phyloP scores from a whole-genome alignment of 2,113 vertebrate species.

The Nipponia nippon region DNA sequence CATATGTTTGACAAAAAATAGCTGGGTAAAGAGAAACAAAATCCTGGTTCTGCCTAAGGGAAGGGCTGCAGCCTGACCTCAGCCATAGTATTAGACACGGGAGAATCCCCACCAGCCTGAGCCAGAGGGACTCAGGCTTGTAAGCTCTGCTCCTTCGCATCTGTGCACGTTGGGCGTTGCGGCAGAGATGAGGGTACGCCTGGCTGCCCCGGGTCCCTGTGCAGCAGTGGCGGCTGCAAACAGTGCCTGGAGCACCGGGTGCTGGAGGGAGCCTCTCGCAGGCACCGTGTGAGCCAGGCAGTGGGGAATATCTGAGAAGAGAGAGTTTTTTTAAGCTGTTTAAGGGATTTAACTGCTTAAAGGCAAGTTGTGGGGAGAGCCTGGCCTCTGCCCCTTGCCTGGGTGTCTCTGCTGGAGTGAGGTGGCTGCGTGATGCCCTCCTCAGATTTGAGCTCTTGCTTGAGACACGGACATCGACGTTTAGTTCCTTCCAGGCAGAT shows the following conservation, averaged over 20 bases:
- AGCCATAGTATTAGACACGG: not conserved
- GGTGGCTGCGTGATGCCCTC: not conserved
- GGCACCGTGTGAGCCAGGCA: accelerated
- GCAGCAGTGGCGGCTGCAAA: not conserved
- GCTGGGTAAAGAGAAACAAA: constrained; percentile 5
- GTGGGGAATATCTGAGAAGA: not conserved
- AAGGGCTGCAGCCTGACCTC: not conserved
- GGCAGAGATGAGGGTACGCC: not conserved
- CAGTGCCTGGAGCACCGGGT: not conserved
- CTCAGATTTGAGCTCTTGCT: not conserved
- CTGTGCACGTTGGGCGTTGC: accelerated
- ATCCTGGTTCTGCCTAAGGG: not conserved
- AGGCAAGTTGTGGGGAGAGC: not conserved
- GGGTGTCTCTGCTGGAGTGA: not conserved
- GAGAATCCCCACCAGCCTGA: not conserved
- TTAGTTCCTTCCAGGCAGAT: not conserved
- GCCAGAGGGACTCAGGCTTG: not conserved
- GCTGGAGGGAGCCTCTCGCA: accelerated
- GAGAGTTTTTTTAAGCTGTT: not conserved
- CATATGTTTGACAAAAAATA: not conserved
- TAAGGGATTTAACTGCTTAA: not conserved
- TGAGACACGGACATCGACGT: not conserved
- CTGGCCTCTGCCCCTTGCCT: not conserved
- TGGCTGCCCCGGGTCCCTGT: too few relatives aligned
- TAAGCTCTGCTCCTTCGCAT: not conserved